phyloP scores from a whole-genome alignment of 2,888 invertebrate species.

The Acleris emargana region DNA sequence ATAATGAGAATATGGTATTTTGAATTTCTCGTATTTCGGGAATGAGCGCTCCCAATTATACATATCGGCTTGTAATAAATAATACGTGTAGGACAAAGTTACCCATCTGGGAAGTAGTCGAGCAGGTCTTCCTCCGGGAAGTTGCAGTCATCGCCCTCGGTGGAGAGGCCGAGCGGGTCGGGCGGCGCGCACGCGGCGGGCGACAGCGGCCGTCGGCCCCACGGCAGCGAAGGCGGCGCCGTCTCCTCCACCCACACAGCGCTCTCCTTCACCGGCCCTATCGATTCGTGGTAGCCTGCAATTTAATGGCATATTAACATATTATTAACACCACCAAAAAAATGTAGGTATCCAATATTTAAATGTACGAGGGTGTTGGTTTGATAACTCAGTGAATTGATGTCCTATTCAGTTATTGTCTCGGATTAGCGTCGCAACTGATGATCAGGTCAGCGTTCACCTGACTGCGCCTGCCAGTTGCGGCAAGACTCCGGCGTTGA shows the following conservation, averaged over 20 bases:
- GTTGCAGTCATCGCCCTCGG: slow-evolving; percentile 95
- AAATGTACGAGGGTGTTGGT: no score
- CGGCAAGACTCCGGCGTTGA: no score
- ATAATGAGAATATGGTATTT: no score
- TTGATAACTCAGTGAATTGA: no score
- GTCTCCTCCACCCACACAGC: slow-evolving; percentile 99
- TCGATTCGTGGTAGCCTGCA: slow-evolving; percentile 91
- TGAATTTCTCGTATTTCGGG: no score
- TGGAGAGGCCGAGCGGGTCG: slow-evolving; percentile 96
- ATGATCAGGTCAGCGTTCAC: no score
- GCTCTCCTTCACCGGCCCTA: slow-evolving; percentile 97
- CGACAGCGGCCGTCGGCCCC: slow-evolving; percentile 93
- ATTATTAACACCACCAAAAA: not conserved
- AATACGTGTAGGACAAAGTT: slow-evolving; percentile 26
- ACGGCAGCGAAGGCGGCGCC: slow-evolving; percentile 90
- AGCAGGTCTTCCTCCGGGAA: slow-evolving; percentile 94
- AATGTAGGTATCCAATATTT: no score
- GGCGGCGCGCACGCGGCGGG: slow-evolving; percentile 94
- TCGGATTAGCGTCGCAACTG: no score
- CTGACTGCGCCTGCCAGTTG: no score
- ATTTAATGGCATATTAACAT: slow-evolving; percentile 2
- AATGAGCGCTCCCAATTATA: no score
- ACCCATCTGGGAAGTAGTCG: slow-evolving; percentile 94
- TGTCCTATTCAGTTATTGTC: no score
- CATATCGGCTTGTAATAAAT: not conserved